Evolutionary conservation across 2,888 invertebrate genomes (phyloP), one percentile per base, ranked within the genome.

Genomic region (Cataglyphis altisquamis): DNA sequence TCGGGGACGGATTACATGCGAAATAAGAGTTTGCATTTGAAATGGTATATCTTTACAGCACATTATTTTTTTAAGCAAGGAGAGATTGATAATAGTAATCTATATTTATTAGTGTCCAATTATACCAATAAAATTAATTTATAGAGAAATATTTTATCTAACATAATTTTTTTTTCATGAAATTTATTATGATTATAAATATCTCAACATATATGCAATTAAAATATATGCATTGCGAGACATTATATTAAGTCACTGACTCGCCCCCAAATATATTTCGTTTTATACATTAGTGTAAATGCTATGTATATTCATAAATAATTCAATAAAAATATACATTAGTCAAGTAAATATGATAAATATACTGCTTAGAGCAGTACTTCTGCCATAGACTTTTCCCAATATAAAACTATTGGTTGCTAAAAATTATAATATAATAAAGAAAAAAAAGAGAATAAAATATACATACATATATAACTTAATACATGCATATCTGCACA

Each of bases 1-100:
- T 75, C 52, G 57, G 63, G 75, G 84, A 83, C 83, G 88, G 86
- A 88, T 78, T 64, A 68, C 62, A 82, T 36, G 63, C 39, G 63
- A 84, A 84, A 84, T 36, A 72, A 70, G 70, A 32, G 66, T 74
- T 81, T 52, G 62, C n/a, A 39, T 57, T 74, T 55, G 15, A 74
- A 18, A 32, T 67, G 36, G 25, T 63, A 36, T 18, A 68, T 75
- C 39, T 68, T 45, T 72, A 25, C 18, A 72, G 12, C 3, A 48
- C 63, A 73, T 48, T 39, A 62, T n/a, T 74, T 66, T 66, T n/a
- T 36, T 45, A 62, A 29, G 21, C 52, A 36, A 41, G 3, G n/a
- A 63, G 29, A 25, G 41, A 32, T 67, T 21, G 15, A 18, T 60
- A 78, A 67, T 32, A 18, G 21, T 78, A 8, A 52, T 25, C 21